phyloP scores from a whole-genome alignment of 2,113 vertebrate species.

The Paramormyrops kingsleyae region DNA sequence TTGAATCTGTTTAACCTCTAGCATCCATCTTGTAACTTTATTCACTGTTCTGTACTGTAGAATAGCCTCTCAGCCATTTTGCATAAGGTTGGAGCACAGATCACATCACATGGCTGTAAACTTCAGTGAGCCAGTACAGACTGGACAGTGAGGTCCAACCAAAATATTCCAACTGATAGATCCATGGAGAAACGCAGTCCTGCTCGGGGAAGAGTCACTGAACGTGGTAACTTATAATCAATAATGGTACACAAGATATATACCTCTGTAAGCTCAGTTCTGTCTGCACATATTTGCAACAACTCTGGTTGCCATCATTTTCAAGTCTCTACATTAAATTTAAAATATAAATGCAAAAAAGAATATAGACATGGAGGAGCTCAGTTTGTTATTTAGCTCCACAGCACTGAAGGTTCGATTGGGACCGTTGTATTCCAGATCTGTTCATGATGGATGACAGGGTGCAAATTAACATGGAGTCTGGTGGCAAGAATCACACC shows the following conservation, averaged over 20 bases:
- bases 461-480: not conserved
- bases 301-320: not conserved
- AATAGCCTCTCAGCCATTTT: not conserved
- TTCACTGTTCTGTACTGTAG: not conserved
- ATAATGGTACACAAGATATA: not conserved
- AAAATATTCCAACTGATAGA: not conserved
- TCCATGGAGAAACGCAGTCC: not conserved
- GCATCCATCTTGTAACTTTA: not conserved
- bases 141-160: not conserved
- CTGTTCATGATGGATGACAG: not conserved
- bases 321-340: not conserved
- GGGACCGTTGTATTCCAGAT: not conserved
- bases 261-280: not conserved
- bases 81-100: not conserved
- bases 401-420: not conserved
- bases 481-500: not conserved
- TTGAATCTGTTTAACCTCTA: not conserved
- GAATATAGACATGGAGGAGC: not conserved
- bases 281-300: not conserved
- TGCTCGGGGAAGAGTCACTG: not conserved
- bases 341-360: not conserved
- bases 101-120: not conserved
- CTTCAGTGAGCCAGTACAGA: not conserved
- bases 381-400: not conserved
- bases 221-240: not conserved